phyloP scores from a whole-genome alignment of 2,113 vertebrate genomes.

The Vimba vimba region DNA sequence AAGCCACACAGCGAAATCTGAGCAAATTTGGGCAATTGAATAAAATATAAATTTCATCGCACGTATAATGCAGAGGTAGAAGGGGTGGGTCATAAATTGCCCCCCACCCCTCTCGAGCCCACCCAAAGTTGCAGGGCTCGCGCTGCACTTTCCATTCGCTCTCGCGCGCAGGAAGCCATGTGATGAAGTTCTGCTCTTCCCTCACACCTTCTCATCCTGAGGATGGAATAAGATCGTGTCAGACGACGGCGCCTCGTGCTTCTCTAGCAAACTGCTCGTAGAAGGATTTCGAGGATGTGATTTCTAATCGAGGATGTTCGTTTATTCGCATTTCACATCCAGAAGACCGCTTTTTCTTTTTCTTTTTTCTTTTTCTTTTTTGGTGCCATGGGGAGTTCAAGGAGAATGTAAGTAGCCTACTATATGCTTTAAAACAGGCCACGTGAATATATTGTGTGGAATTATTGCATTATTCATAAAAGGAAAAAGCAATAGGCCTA shows the following conservation, averaged over 20 bases:
- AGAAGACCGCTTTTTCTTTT: not conserved
- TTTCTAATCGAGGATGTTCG: slow-evolving; percentile 14
- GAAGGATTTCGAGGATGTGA: slow-evolving; percentile 21
- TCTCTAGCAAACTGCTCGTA: not conserved
- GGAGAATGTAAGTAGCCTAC: slow-evolving; percentile 17
- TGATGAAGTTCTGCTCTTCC: slow-evolving; percentile 28
- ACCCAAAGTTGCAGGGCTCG: slow-evolving; percentile 36
- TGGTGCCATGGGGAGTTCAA: not conserved
- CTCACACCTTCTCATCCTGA: not conserved
- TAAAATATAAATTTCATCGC: not conserved
- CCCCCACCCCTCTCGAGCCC: not conserved
- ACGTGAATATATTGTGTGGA: not conserved
- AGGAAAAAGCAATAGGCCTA: not conserved
- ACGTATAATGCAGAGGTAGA: slow-evolving; percentile 25
- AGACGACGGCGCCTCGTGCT: not conserved
- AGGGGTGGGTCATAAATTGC: slow-evolving; percentile 27
- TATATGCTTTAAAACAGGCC: not conserved
- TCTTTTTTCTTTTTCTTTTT: not conserved
- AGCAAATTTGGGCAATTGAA: not conserved
- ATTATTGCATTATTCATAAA: not conserved
- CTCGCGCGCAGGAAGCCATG: not conserved
- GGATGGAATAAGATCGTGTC: not conserved
- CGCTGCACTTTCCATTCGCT: slow-evolving; percentile 35
- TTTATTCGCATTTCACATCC: not conserved
- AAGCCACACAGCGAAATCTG: not conserved